Evolutionary conservation across 2,888 invertebrate genomes (phyloP).

Genomic region (Embidobia sp.): DNA sequence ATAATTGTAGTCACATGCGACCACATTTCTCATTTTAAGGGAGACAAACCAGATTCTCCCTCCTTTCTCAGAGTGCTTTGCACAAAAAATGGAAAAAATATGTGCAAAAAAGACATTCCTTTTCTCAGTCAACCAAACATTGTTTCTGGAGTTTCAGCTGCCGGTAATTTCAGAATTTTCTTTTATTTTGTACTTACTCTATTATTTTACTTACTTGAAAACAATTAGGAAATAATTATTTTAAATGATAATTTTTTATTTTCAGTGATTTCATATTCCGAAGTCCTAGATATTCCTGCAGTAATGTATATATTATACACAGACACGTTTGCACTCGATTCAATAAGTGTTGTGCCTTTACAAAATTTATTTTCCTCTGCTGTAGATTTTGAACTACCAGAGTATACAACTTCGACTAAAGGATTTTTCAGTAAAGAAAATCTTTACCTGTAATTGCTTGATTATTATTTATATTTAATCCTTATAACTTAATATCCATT

Average conservation of each 20-base stretch:
- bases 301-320: conserved; percentile 75
- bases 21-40: conserved; percentile 73
- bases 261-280: conserved; percentile 77
- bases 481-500: no score
- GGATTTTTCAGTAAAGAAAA: conserved; percentile 77
- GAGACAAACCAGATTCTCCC: conserved; percentile 63
- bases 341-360: conserved; percentile 72
- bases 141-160: conserved; percentile 76
- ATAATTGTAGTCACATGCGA: conserved; percentile 71
- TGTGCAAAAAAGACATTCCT: conserved; percentile 64
- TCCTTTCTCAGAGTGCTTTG: conserved; percentile 73
- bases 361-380: conserved; percentile 71
- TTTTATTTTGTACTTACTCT: no score
- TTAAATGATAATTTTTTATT: conserved; percentile 13
- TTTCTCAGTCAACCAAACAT: conserved; percentile 76
- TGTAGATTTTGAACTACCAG: conserved; percentile 65
- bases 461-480: conserved; percentile 1
- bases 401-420: conserved; percentile 65
- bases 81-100: conserved; percentile 67
- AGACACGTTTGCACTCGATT: conserved; percentile 75
- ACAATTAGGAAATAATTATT: neutral
- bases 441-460: conserved; percentile 73
- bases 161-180: conserved; percentile 70
- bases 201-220: neutral
- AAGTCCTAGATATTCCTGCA: conserved; percentile 71